Evolutionary conservation across 1,140 invertebrate genomes (phyloP).

Genomic region (Elymnias hypermnestra): DNA sequence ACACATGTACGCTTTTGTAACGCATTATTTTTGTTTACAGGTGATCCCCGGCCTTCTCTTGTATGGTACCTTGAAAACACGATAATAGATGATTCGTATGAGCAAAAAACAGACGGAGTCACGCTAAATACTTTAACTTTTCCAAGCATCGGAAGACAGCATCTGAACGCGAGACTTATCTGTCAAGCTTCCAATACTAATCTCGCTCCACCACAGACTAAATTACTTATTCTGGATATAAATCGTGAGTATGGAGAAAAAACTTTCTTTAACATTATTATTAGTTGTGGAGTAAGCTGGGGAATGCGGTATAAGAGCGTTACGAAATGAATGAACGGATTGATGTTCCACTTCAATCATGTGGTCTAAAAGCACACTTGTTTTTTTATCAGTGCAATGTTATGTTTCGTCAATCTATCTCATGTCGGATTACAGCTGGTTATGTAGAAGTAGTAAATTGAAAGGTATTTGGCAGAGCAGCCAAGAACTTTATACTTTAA

Average conservation of each 20-base stretch:
- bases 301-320: too few relatives aligned
- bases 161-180: slow-evolving; percentile 85
- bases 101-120: slow-evolving; percentile 80
- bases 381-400: too few relatives aligned
- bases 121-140: slow-evolving; percentile 87
- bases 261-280: too few relatives aligned
- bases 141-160: slow-evolving; percentile 84
- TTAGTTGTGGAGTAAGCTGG: too few relatives aligned
- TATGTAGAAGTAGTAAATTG: too few relatives aligned
- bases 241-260: slow-evolving; percentile 50
- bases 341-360: too few relatives aligned
- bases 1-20: background rate
- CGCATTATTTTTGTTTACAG: slow-evolving; percentile 9
- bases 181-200: slow-evolving; percentile 92
- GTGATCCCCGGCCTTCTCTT: slow-evolving; percentile 58
- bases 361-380: too few relatives aligned
- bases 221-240: slow-evolving; percentile 86
- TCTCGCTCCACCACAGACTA: slow-evolving; percentile 82
- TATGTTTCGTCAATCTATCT: too few relatives aligned
- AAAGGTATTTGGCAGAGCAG: too few relatives aligned
- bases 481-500: too few relatives aligned
- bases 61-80: slow-evolving; percentile 90
- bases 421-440: too few relatives aligned
- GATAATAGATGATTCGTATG: slow-evolving; percentile 88
- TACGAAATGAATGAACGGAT: too few relatives aligned